These are phyloP conservation scores for Drosophila rhopaloa DNA, from an alignment of 1,140 invertebrate species.

Conservation along the genomic window DNA sequence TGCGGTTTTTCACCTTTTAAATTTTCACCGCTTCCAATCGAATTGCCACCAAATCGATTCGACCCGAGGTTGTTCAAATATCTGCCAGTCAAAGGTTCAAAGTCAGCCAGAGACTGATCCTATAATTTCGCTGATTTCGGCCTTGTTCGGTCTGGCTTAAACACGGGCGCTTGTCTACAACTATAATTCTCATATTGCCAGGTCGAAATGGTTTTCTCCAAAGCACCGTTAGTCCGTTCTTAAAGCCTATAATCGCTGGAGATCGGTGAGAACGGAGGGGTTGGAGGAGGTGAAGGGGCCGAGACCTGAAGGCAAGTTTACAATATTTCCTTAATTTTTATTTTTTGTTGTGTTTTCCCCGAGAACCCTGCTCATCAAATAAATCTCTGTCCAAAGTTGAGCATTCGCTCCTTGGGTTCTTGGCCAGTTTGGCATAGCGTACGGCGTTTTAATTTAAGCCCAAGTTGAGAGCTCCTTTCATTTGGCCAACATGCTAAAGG, in stretches of 20 bases:
- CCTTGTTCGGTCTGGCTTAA: constrained; percentile 44
- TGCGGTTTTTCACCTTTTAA: constrained; percentile 31
- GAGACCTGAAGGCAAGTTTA: constrained; percentile 49
- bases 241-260: constrained; percentile 67
- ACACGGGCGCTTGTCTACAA: constrained; percentile 38
- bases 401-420: constrained; percentile 51
- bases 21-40: constrained; percentile 34
- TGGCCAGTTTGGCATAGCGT: constrained; percentile 39
- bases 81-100: constrained; percentile 49
- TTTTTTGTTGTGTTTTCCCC: constrained; percentile 31
- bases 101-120: constrained; percentile 22
- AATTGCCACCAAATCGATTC: constrained; percentile 37
- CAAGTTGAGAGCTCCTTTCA: constrained; percentile 76
- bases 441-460: constrained; percentile 80
- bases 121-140: constrained; percentile 41
- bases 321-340: constrained; percentile 46
- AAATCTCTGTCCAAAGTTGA: constrained; percentile 74
- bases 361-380: constrained; percentile 69
- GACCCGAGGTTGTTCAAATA: constrained; percentile 39
- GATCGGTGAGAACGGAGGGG: background rate
- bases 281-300: background rate
- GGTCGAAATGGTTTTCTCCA: constrained; percentile 33
- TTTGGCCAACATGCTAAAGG: constrained; percentile 81
- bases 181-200: constrained; percentile 43
- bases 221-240: constrained; percentile 62